A percentile compares a stretch with the other conserved stretches of the same genome.
Evolutionary conservation across 2,888 invertebrate species (phyloP).

Genomic region (Leucoptera coffeella): DNA sequence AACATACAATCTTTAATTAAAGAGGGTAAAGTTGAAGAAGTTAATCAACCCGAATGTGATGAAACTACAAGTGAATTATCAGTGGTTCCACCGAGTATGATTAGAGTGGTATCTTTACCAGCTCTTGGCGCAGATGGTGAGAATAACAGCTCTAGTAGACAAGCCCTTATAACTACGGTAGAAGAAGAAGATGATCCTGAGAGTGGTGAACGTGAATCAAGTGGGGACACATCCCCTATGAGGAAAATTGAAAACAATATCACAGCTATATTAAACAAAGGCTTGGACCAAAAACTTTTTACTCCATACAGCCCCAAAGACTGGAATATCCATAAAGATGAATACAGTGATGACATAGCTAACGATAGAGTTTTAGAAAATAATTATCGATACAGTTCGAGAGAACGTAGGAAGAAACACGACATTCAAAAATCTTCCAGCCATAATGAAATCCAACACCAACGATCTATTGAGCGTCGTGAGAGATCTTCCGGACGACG

Average conservation of each 20-base stretch:
- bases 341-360: conserved; percentile 49
- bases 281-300: conserved; percentile 49
- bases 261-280: conserved; percentile 59
- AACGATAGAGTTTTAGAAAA: conserved; percentile 46
- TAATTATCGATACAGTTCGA: conserved; percentile 48
- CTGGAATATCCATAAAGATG: conserved; percentile 54
- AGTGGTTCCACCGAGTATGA: conserved; percentile 57
- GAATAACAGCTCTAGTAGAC: conserved; percentile 43
- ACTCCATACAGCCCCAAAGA: conserved; percentile 49
- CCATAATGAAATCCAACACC: conserved; percentile 55
- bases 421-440: conserved; percentile 58
- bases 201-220: conserved; percentile 54
- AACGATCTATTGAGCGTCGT: conserved; percentile 41
- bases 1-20: conserved; percentile 68
- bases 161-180: conserved; percentile 63
- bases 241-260: conserved; percentile 69
- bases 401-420: conserved; percentile 45
- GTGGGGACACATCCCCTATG: conserved; percentile 60
- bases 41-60: conserved; percentile 39
- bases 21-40: conserved; percentile 60
- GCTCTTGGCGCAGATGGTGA: conserved; percentile 55
- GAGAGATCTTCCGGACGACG: conserved; percentile 41
- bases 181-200: conserved; percentile 67
- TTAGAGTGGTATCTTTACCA: conserved; percentile 64
- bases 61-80: conserved; percentile 59